phyloP scores from a whole-genome alignment of 64 coral and sea anemone species.

The Montipora cactus region DNA sequence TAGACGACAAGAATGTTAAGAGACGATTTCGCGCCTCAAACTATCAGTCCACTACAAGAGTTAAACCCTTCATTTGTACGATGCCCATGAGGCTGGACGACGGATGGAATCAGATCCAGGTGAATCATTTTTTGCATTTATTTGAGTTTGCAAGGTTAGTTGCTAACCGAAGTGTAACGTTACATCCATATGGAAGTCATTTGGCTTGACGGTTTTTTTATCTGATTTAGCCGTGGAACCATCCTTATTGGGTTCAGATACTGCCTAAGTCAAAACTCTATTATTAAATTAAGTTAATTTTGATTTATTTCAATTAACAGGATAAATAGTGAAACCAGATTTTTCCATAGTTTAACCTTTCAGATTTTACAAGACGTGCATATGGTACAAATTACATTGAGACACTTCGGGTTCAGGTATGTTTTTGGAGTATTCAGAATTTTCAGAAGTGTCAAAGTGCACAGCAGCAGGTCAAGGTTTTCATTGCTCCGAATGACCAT shows the following conservation, averaged over 20 bases:
- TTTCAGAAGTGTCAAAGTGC: background rate
- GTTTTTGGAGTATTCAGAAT: too few relatives aligned
- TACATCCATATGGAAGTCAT: background rate
- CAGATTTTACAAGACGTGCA: conserved; percentile 97
- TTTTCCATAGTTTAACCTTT: conserved; percentile 94
- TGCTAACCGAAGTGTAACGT: conserved; percentile 16
- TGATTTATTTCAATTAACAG: background rate
- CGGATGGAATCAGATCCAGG: conserved; percentile 99
- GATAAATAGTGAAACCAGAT: background rate
- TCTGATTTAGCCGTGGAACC: too few relatives aligned
- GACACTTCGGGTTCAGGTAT: conserved; percentile 98
- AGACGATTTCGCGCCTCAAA: conserved; percentile 97
- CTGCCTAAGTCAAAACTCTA: too few relatives aligned
- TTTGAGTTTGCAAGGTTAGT: background rate
- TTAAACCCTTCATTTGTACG: conserved; percentile 99
- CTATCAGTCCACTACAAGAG: conserved; percentile 98
- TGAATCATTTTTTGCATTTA: conserved; percentile 50
- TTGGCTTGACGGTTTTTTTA: too few relatives aligned
- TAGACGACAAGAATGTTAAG: conserved; percentile 99
- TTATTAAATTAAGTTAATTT: too few relatives aligned
- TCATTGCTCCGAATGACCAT: too few relatives aligned
- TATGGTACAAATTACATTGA: conserved; percentile 99
- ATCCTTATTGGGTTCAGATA: too few relatives aligned
- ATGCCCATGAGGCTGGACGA: conserved; percentile 99
- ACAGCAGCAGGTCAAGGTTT: too few relatives aligned